Evolutionary conservation across 2,888 invertebrate species (phyloP).

Genomic region (Drosophila prolongata): DNA sequence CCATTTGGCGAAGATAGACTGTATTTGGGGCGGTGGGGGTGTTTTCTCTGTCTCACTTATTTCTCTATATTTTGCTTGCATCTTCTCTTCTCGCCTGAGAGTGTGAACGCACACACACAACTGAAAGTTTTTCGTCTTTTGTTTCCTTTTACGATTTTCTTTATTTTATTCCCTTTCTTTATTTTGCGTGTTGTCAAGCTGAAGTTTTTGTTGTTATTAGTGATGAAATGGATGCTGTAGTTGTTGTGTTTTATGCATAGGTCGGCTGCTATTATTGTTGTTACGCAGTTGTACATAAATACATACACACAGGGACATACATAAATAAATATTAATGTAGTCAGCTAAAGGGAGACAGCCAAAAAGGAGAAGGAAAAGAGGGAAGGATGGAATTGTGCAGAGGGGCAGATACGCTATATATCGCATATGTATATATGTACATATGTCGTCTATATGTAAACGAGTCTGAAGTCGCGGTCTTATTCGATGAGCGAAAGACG

Average conservation of each 20-base stretch:
- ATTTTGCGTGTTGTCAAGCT: slow-evolving; percentile 51
- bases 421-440: not conserved
- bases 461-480: slow-evolving; percentile 30
- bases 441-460: slow-evolving; percentile 35
- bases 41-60: slow-evolving; percentile 8
- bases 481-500: slow-evolving; percentile 28
- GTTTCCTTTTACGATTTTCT: slow-evolving; percentile 30
- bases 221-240: slow-evolving; percentile 48
- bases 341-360: slow-evolving; percentile 14
- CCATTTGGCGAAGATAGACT: not conserved
- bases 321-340: slow-evolving; percentile 43
- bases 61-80: slow-evolving; percentile 6
- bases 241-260: slow-evolving; percentile 51
- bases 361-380: not conserved
- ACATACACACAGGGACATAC: slow-evolving; percentile 4
- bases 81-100: slow-evolving; percentile 27
- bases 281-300: slow-evolving; percentile 38
- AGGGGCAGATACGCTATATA: slow-evolving; percentile 1
- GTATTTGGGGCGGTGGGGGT: slow-evolving; percentile 21
- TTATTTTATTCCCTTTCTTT: slow-evolving; percentile 12
- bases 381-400: not conserved
- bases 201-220: slow-evolving; percentile 40
- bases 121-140: slow-evolving; percentile 46
- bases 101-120: slow-evolving; percentile 43
- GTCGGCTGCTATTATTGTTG: slow-evolving; percentile 25